These are phyloP conservation scores for Thalassophryne amazonica DNA, from an alignment of 2,797 vertebrate species.

Conservation along the genomic window DNA sequence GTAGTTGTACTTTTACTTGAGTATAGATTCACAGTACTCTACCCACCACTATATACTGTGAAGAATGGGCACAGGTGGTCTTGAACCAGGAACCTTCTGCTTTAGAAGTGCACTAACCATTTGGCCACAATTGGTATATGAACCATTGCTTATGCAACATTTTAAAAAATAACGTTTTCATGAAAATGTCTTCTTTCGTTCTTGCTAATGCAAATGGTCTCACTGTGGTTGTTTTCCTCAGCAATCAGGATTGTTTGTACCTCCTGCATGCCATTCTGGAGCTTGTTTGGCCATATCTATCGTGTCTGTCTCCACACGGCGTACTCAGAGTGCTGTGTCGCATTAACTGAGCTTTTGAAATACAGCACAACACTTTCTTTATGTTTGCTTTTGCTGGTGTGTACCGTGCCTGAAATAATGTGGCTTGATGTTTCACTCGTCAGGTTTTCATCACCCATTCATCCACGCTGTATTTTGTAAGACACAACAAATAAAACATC, in stretches of 20 bases:
- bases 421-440: constrained; percentile 29
- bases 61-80: too few relatives aligned
- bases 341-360: constrained; percentile 36
- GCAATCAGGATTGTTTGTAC: neutral
- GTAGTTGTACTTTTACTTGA: too few relatives aligned
- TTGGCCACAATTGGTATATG: too few relatives aligned
- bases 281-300: constrained; percentile 6
- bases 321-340: constrained; percentile 13
- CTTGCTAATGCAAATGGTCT: neutral
- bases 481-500: constrained; percentile 12
- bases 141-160: too few relatives aligned
- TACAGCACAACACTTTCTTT: constrained; percentile 2
- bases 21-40: too few relatives aligned
- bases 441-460: constrained; percentile 50
- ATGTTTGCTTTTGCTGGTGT: constrained; percentile 20
- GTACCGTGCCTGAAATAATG: constrained; percentile 6
- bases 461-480: constrained; percentile 36
- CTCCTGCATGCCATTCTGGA: constrained; percentile 9
- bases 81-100: too few relatives aligned
- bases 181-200: too few relatives aligned
- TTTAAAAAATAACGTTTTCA: too few relatives aligned
- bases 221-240: neutral
- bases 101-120: too few relatives aligned
- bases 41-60: too few relatives aligned
- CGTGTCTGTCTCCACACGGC: constrained; percentile 17